Base-by-base conservation (phyloP, 2,888 invertebrate genomes). In the Microdon myrmicae region DNA sequence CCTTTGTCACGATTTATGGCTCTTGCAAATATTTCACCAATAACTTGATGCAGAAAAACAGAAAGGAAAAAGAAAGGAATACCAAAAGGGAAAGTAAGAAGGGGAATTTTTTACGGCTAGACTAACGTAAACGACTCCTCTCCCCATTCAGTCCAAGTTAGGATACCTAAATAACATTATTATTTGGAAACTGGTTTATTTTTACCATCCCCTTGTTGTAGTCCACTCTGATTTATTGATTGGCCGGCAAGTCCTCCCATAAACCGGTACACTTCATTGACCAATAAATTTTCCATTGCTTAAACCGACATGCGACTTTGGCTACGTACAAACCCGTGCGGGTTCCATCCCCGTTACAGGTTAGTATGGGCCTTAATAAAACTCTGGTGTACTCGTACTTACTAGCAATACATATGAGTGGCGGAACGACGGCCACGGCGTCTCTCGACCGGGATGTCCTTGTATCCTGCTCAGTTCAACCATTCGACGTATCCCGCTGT, bases 271-370 rank as follows among this genome's bases (percentile, higher is more conserved):
- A 64, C 64, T 64, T 64, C 64, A 64, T 64, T 64, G 64, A 43
- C 58, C 47, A 56, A 64, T 64, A 64, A 64, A 64, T 58, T 64
- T 53, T 47, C 58, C 58, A 51, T 64, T 51, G 64, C 64, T 64
- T 56, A 56, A 41, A 39, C 29, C 41, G 39, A 37, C 56, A 47
- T 58, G 51, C 51, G 41, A 53, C 41, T 51, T 25, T 6, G 23
- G 35, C 19, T 39, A n/a, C n/a, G n/a, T n/a, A n/a, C n/a, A n/a
- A n/a, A n/a, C n/a, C n/a, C n/a, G n/a, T n/a, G n/a, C n/a, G n/a
- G n/a, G n/a, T n/a, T n/a, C n/a, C n/a, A n/a, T n/a, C n/a, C n/a
- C n/a, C n/a, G n/a, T n/a, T n/a, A n/a, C n/a, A n/a, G n/a, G n/a
- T n/a, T n/a, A n/a, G n/a, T n/a, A n/a, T n/a, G n/a, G n/a, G n/a